Base-by-base conservation (phyloP, 2,797 vertebrate genomes). In the Aulostomus chinensis region DNA sequence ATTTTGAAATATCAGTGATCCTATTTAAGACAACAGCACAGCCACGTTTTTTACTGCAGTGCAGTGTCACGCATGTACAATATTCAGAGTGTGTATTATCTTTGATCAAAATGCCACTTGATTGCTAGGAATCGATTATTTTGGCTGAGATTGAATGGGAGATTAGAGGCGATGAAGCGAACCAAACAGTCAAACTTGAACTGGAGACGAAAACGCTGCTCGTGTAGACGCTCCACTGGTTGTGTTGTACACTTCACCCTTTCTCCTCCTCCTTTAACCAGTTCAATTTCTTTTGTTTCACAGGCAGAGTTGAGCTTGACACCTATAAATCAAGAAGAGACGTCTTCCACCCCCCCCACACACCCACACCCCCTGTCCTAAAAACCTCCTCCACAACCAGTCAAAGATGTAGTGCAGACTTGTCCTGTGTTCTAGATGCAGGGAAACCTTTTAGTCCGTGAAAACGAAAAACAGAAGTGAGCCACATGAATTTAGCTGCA, bases 1-100 rank as follows among this genome's bases (percentile, higher is more conserved):
- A 69, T 81, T 72, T 45, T 56, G 51, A 70, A 80, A 85, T 58
- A 58, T 52, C 58, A 84, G 76, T 65, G 71, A 82, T 82, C 76
- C 71, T 68, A 46, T 84, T 83, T 78, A 71, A 71, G 68, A 63
- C 69, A 69, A 68, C 62, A 56, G 74, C 68, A 65, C 37, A 15
- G 25, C 32, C 45, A 39, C 42, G 45, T 56, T 74, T 20, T 74
- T 61, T 49, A 52, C 61, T 68, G 69, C 64, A 46, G 59, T 61
- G 56, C 50, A 75, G 58, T 69, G 73, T 65, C 71, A 86, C 58
- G 73, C 43, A 24, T 69, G 57, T 51, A 54, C 57, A 34, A 29
- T 59, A 53, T 69, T 61, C 30, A 48, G 51, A 63, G 38, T 55
- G 48, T 5, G 25, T 46, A 22, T 75, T 68, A 73, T 76, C 74